These are phyloP conservation scores for Agrochola lychnidis DNA, from an alignment of 2,888 invertebrate species.

Conservation along the genomic window DNA sequence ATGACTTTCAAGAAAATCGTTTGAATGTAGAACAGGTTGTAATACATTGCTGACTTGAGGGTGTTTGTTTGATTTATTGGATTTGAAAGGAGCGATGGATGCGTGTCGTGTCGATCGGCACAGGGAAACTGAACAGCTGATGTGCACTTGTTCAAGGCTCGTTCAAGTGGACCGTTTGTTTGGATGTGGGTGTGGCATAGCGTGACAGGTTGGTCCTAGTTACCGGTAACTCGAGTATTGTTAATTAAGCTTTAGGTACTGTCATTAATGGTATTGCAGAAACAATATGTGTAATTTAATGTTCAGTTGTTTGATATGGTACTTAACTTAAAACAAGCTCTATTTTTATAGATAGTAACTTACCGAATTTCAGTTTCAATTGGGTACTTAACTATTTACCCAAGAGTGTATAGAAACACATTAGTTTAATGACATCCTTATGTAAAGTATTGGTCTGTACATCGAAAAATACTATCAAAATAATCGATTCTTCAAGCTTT, in stretches of 20 bases:
- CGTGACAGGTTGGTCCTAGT: constrained; percentile 77
- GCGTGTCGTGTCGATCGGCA: constrained; percentile 54
- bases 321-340: background rate
- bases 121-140: constrained; percentile 62
- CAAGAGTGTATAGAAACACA: constrained; percentile 13
- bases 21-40: constrained; percentile 23
- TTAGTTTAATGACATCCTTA: constrained; percentile 19
- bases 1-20: constrained; percentile 36
- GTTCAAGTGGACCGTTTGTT: constrained; percentile 64
- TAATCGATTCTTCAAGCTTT: constrained; percentile 38
- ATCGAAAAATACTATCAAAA: constrained; percentile 11
- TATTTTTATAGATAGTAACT: background rate
- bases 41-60: constrained; percentile 50
- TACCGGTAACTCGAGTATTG: constrained; percentile 32
- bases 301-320: constrained; percentile 1
- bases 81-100: constrained; percentile 62
- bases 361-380: background rate
- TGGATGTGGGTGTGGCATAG: constrained; percentile 76
- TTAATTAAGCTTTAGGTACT: constrained; percentile 38
- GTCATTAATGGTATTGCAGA: constrained; percentile 4
- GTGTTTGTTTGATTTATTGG: constrained; percentile 29
- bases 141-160: constrained; percentile 59
- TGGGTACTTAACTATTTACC: constrained; percentile 14
- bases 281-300: background rate
- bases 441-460: background rate